Conservation (phyloP, 2,113 vertebrate genomes). For the Marcusenius ussheri region DNA sequence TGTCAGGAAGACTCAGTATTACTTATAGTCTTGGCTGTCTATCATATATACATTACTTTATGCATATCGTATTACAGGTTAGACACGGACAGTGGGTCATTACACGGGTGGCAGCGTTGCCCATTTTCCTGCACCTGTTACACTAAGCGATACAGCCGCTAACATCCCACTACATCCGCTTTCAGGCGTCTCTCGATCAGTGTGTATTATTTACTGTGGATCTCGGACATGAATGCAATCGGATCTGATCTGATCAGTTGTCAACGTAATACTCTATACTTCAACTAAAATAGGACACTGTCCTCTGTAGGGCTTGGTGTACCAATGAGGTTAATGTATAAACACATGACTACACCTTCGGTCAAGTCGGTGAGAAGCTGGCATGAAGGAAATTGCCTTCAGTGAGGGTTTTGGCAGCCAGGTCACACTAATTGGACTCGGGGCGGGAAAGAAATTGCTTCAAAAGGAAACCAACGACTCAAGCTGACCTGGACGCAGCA, state of each 20-base stretch:
- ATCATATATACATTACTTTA: neutral
- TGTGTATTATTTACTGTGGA: neutral
- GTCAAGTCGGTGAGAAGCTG: neutral
- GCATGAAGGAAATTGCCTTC: neutral
- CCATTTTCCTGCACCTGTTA: neutral
- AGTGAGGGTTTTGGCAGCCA: neutral
- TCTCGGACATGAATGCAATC: neutral
- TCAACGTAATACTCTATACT: neutral
- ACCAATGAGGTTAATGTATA: neutral
- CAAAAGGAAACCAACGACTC: neutral
- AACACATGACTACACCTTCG: neutral
- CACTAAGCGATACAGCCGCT: neutral
- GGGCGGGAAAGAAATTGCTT: neutral
- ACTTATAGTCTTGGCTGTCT: neutral
- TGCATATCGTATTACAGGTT: neutral
- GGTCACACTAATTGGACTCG: neutral
- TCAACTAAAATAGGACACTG: neutral
- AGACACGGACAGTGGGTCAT: neutral
- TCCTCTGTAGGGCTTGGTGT: neutral
- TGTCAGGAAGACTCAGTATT: neutral
- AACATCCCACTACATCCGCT: neutral
- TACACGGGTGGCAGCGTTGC: neutral
- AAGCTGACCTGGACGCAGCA: neutral
- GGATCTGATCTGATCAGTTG: neutral
- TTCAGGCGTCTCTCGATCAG: neutral